Conservation (phyloP, 2,888 invertebrate species). For the Eilema griseolum region DNA sequence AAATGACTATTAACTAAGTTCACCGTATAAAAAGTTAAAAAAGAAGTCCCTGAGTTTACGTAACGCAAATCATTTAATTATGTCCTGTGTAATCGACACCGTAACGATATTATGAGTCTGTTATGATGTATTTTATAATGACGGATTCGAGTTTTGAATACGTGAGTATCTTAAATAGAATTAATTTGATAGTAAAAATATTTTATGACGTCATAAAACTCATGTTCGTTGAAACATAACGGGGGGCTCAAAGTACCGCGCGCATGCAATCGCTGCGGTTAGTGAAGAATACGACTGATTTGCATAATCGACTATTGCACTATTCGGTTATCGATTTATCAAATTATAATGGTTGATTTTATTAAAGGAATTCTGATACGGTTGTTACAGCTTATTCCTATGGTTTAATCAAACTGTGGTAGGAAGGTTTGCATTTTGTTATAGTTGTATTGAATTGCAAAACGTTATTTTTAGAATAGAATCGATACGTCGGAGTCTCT, state of each 20-base stretch:
- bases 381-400: slow-evolving; percentile 25
- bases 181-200: slow-evolving; percentile 4
- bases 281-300: slow-evolving; percentile 41
- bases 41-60: neutral
- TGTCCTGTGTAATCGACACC: slow-evolving; percentile 1
- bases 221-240: slow-evolving; percentile 8
- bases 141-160: slow-evolving; percentile 4
- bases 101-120: neutral
- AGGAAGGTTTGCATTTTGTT: slow-evolving; percentile 9
- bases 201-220: slow-evolving; percentile 1
- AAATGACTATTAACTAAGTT: neutral
- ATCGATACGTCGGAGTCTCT: slow-evolving; percentile 10
- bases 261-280: slow-evolving; percentile 30
- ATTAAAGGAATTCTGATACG: slow-evolving; percentile 28
- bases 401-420: slow-evolving; percentile 30
- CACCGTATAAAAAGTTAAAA: neutral
- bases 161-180: slow-evolving; percentile 1
- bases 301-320: slow-evolving; percentile 46
- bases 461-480: slow-evolving; percentile 9
- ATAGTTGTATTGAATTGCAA: slow-evolving; percentile 4
- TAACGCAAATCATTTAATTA: neutral
- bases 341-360: slow-evolving; percentile 34
- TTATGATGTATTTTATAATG: slow-evolving; percentile 1
- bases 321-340: slow-evolving; percentile 41
- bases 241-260: slow-evolving; percentile 17